These are phyloP conservation scores for Rhagium mordax DNA, from an alignment of 2,888 invertebrate species.

Conservation along the genomic window DNA sequence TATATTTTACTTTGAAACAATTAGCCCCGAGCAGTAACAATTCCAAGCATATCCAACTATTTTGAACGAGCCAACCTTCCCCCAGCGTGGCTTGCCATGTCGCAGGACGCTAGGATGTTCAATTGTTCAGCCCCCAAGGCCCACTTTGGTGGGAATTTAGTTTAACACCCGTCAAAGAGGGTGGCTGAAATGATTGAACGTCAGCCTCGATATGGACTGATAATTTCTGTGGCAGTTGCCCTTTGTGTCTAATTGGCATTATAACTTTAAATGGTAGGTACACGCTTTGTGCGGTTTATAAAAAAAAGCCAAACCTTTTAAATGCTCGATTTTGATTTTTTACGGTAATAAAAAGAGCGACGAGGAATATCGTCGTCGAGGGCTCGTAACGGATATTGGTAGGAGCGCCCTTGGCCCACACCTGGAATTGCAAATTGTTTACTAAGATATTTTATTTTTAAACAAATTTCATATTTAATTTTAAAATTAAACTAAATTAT, in stretches of 20 bases:
- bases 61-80: background rate
- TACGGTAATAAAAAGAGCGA: constrained; percentile 49
- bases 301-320: constrained; percentile 41
- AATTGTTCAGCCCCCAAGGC: constrained; percentile 58
- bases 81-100: background rate
- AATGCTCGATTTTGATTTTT: constrained; percentile 48
- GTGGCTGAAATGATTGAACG: constrained; percentile 61
- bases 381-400: background rate
- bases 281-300: constrained; percentile 50
- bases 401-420: too few relatives aligned
- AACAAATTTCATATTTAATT: too few relatives aligned
- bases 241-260: constrained; percentile 62
- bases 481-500: constrained; percentile 1
- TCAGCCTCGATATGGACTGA: constrained; percentile 63
- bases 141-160: constrained; percentile 62
- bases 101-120: constrained; percentile 43
- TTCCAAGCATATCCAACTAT: background rate
- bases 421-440: background rate
- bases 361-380: constrained; percentile 33
- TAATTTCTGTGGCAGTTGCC: constrained; percentile 62
- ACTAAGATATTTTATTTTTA: too few relatives aligned
- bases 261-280: constrained; percentile 59
- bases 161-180: constrained; percentile 63
- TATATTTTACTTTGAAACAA: background rate
- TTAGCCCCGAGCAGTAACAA: background rate